Conservation (phyloP, 2,797 vertebrate species). For the Takifugu ocellatus region DNA sequence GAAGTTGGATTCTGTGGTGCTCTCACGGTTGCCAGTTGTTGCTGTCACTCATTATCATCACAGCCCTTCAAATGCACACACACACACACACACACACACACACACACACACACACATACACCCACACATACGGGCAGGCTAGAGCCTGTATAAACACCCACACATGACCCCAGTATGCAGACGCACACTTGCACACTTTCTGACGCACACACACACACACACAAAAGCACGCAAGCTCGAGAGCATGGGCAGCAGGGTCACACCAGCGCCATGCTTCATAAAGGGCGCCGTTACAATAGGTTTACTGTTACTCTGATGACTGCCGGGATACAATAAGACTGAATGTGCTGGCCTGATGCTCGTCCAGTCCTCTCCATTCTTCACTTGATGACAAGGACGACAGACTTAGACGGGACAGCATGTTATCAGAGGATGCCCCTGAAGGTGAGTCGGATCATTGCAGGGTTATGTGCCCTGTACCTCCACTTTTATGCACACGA, state of each 20-base stretch:
- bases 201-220: conserved; percentile 35
- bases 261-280: conserved; percentile 75
- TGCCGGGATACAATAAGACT: conserved; percentile 48
- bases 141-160: conserved; percentile 59
- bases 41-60: conserved; percentile 83
- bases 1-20: conserved; percentile 72
- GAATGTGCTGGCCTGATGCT: conserved; percentile 51
- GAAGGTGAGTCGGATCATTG: conserved; percentile 70
- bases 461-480: conserved; percentile 20
- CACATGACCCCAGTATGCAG: conserved; percentile 54
- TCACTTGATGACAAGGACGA: conserved; percentile 61
- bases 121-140: conserved; percentile 40
- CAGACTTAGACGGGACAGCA: conserved; percentile 72
- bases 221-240: conserved; percentile 45
- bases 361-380: conserved; percentile 48
- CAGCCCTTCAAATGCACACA: conserved; percentile 29
- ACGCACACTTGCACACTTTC: conserved; percentile 44
- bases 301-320: conserved; percentile 73
- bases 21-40: conserved; percentile 77
- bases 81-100: conserved; percentile 26
- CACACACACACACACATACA: conserved; percentile 32
- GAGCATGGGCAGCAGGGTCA: conserved; percentile 70
- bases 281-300: conserved; percentile 75
- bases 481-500: conserved; percentile 18
- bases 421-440: conserved; percentile 75